Percentiles rank a stretch among this genome's conserved stretches.
Conservation (phyloP, 2,113 vertebrate genomes). For the Bufo bufo region DNA sequence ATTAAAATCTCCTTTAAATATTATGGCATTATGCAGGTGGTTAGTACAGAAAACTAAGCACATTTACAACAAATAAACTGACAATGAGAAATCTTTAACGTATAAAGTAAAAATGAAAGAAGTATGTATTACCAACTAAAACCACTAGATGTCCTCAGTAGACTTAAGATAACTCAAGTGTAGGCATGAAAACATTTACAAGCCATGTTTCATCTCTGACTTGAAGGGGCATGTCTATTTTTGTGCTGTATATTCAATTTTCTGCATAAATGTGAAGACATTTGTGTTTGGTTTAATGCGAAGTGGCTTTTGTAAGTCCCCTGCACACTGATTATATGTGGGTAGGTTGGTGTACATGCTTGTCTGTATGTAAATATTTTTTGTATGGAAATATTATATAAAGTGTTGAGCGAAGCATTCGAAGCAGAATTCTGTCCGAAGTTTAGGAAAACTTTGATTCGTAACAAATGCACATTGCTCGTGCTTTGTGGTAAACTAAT, state of each 20-base stretch:
- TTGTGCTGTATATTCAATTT: not conserved
- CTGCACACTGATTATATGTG: not conserved
- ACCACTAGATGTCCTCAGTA: constrained; percentile 25
- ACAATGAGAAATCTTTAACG: not conserved
- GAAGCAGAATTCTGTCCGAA: no score
- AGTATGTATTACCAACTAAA: not conserved
- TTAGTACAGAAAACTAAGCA: not conserved
- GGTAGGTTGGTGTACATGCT: not conserved
- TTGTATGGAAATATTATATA: not conserved
- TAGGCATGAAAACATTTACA: not conserved
- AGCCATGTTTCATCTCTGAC: not conserved
- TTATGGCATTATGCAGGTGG: not conserved
- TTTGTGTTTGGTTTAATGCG: not conserved
- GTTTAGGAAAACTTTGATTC: no score
- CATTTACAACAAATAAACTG: not conserved
- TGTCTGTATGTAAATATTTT: not conserved
- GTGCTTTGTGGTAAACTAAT: no score
- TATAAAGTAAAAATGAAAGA: not conserved
- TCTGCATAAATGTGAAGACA: not conserved
- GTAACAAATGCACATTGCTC: no score
- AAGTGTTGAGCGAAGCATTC: no score
- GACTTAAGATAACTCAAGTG: not conserved
- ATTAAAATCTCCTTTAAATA: not conserved
- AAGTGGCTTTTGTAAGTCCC: not conserved
- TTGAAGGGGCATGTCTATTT: not conserved